A percentile compares a stretch with the other conserved stretches of the same genome.
Conservation (phyloP, 2,888 invertebrate species). For the Lithophane ornitopus region DNA sequence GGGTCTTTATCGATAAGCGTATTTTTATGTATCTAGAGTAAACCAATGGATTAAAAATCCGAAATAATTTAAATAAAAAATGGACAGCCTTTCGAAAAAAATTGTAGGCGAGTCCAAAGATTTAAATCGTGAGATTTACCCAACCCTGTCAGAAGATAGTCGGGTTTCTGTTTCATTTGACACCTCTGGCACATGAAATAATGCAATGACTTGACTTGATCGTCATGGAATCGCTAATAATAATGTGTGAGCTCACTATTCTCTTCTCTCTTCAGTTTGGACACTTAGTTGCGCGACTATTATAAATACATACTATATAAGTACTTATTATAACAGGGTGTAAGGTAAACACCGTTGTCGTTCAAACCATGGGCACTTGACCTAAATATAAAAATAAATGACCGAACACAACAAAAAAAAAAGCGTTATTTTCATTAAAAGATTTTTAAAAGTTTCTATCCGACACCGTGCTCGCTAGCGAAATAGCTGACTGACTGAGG, state of each 20-base stretch:
- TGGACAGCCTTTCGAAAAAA: constrained; percentile 42
- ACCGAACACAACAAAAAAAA: no score
- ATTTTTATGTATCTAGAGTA: constrained; percentile 7
- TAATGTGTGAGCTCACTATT: not conserved
- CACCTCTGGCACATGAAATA: not conserved
- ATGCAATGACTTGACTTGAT: not conserved
- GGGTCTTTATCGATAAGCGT: not conserved
- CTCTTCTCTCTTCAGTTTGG: no score
- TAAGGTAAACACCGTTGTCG: no score
- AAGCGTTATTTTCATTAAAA: no score
- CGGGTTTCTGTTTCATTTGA: not conserved
- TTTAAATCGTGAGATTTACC: not conserved
- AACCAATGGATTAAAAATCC: constrained; percentile 13
- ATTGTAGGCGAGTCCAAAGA: constrained; percentile 9
- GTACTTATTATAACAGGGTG: no score
- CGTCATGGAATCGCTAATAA: not conserved
- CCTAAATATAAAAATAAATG: no score
- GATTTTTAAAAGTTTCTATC: no score
- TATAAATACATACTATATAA: no score
- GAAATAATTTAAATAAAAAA: constrained; percentile 35
- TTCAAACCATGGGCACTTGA: no score
- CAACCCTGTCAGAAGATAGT: not conserved
- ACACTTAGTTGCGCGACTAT: not conserved
- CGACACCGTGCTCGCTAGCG: no score
- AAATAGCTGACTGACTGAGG: no score